Evolutionary conservation across 2,888 invertebrate genomes (phyloP), one percentile per base, ranked within the genome.

Genomic region (Nymphalis urticae): DNA sequence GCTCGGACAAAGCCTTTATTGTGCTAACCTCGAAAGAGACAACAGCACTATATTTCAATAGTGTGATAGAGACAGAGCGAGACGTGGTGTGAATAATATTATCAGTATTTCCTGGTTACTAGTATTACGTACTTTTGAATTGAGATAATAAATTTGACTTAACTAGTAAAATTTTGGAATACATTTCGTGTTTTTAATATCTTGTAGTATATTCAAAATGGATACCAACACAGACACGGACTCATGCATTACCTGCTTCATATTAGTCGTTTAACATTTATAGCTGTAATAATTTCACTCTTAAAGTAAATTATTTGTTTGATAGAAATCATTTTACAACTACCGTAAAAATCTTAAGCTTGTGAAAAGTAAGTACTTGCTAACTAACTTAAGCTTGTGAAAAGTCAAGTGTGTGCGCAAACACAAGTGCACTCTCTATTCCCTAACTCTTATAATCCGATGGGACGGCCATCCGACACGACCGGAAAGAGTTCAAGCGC

Each of bases 1-100:
- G 61, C 48, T 61, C 48, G 61, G 48, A 62, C 67, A 67, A 67
- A 51, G 48, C 56, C 21, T 62, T 56, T 67, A 67, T 67, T 67
- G 67, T 62, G 32, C 19, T 62, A 62, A 48, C 19, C 36, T 21
- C 21, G 36, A 48, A 48, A 56, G 56, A 42, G 19, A 48, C 10
- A 17, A n/a, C 47, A 53, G 27, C 48, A 61, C 47, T 48, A 51
- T 61, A 27, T n/a, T 24, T 48, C 10, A 48, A 13, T 56, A 56
- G 42, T 61, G 19, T n/a, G 61, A 58, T 19, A 58, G 58, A 32
- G 58, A 58, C n/a, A 36, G 42, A 19, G 19, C 13, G 9, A n/a
- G 36, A 42, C 36, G 42, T 36, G 36, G 36, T n/a, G 19, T 42
- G 36, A 58, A 36, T 58, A 58, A 36, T 58, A 58, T 42, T 36